Base-by-base conservation (phyloP, 2,113 vertebrate species). In the Chloropsis cyanopogon region DNA sequence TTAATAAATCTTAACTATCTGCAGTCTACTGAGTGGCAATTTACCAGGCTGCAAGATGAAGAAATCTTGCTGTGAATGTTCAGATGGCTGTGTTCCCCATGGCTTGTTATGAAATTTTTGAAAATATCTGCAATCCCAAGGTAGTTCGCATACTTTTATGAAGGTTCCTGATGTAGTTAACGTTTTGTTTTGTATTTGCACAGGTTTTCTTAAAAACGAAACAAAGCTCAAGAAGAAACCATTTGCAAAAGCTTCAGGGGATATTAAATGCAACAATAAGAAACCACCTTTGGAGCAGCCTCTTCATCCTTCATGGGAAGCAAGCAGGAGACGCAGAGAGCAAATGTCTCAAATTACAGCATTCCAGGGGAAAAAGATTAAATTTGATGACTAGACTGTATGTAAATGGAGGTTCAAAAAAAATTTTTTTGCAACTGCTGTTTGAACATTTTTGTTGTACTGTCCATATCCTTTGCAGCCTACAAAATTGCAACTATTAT, bases 281-380 rank as follows among this genome's bases (percentile, higher is more conserved):
- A 97, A 96, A 52, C 92, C 95, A n/a, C 77, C 59, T 46, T 73
- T 86, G 54, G 95, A 98, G 29, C 97, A 98, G 60, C 96, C 98
- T 21, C 98, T 99, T 96, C 99, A 99, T 97, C 99, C 99, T 11
- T 99, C 99, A 0, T 99, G 99, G 99, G 99, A 99, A 98, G 99
- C 99, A 57, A 99, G 99, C 96, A 98, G 95, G 90, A 99, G 98
- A 84, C 98, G 98, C 68, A 99, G 98, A 88, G 98, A 99, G 73
- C 99, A 99, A 81, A 98, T 98, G 35, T 98, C 98, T 92, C 98
- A 99, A 92, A 99, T 99, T 88, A 83, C 98, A 96, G 98, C 97
- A 64, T 99, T 99, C 97, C 98, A 99, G 82, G 99, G 99, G 47
- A 99, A 99, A 90, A 99, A 98, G 97, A 99, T 99, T 73, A 99